phyloP scores from a whole-genome alignment of 2,797 vertebrate species.

The Ceryle rudis region DNA sequence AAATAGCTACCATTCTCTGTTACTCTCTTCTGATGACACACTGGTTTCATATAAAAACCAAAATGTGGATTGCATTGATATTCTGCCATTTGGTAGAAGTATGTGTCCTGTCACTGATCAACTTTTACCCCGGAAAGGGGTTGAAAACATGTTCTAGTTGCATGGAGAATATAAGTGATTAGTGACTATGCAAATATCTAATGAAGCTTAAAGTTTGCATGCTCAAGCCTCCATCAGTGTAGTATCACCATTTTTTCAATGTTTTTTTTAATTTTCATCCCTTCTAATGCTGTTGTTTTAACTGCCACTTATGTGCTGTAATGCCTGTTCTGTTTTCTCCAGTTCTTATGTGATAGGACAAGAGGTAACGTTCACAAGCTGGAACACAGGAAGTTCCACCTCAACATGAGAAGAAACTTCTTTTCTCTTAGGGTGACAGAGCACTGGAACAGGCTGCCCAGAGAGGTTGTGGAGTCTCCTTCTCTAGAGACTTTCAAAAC shows the following conservation, averaged over 20 bases:
- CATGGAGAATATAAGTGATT: background rate
- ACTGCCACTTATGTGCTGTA: background rate
- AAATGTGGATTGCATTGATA: background rate
- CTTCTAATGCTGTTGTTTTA: background rate
- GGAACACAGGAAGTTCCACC: too few relatives aligned
- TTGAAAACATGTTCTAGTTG: background rate
- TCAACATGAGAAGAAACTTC: too few relatives aligned
- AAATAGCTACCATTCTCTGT: background rate
- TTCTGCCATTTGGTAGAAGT: background rate
- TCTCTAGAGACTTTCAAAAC: too few relatives aligned
- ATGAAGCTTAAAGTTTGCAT: background rate
- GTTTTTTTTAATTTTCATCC: background rate
- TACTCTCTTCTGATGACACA: background rate
- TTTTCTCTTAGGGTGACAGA: too few relatives aligned
- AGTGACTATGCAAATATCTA: background rate
- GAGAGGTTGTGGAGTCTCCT: too few relatives aligned
- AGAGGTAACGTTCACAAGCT: too few relatives aligned
- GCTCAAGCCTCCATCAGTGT: background rate
- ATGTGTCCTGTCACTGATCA: fast-evolving
- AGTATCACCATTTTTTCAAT: background rate
- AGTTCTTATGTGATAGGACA: background rate
- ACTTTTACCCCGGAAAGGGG: background rate
- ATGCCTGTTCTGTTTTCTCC: background rate
- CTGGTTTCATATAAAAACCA: background rate
- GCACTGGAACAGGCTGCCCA: too few relatives aligned